phyloP scores from a whole-genome alignment of 2,113 vertebrate genomes.

The Pteronura brasiliensis region DNA sequence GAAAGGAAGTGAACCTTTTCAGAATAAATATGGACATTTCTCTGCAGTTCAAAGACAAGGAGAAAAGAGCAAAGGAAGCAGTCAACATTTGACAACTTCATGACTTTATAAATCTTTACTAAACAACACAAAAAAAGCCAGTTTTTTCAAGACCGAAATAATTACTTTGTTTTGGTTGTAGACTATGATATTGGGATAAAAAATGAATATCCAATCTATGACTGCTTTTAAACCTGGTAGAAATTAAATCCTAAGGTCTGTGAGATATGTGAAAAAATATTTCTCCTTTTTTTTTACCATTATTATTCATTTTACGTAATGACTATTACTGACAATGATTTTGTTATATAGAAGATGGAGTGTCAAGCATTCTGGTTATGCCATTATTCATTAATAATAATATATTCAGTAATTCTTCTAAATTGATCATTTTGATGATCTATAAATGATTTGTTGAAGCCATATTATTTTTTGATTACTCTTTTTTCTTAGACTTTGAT shows the following conservation, averaged over 20 bases:
- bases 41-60: conserved; percentile 12
- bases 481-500: neutral
- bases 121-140: neutral
- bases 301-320: neutral
- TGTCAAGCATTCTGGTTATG: neutral
- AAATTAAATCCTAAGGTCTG: neutral
- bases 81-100: neutral
- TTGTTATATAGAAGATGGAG: neutral
- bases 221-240: neutral
- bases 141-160: conserved; percentile 6
- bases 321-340: neutral
- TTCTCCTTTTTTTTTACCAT: neutral
- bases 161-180: conserved; percentile 4
- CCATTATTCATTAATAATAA: neutral
- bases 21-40: neutral
- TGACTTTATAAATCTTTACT: conserved; percentile 28
- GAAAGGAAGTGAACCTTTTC: conserved; percentile 13
- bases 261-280: neutral
- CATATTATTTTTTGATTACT: neutral
- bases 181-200: neutral
- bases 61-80: conserved; percentile 32
- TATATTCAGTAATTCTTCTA: neutral
- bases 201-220: neutral
- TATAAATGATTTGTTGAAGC: neutral
- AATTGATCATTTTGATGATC: neutral